A percentile compares a stretch with the other conserved stretches of the same genome.
Evolutionary conservation across 2,888 invertebrate species (phyloP).

Genomic region (Trichogramma dendrolimi): DNA sequence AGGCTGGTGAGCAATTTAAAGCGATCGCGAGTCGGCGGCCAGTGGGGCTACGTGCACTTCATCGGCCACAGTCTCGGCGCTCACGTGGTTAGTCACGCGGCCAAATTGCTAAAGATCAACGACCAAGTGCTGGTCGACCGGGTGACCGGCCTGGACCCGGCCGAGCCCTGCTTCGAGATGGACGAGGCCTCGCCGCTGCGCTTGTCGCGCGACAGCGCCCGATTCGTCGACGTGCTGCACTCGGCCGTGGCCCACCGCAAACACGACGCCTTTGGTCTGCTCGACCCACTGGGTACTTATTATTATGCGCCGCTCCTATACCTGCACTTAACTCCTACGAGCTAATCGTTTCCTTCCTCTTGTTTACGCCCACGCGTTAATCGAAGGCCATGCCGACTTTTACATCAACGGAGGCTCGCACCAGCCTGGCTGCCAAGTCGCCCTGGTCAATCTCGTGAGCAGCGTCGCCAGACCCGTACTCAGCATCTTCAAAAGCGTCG

Average conservation of each 20-base stretch:
- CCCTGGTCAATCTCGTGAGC: too few species aligned
- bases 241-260: constrained; percentile 58
- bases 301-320: too few species aligned
- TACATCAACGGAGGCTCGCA: too few species aligned
- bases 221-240: constrained; percentile 63
- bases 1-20: too few species aligned
- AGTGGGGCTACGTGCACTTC: constrained; percentile 2
- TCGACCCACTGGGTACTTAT: constrained; percentile 55
- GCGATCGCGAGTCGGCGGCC: too few species aligned
- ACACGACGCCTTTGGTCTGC: constrained; percentile 58
- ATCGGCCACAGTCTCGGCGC: constrained; percentile 14
- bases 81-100: constrained; percentile 16
- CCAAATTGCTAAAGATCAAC: background rate
- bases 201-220: constrained; percentile 58
- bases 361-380: too few species aligned
- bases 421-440: too few species aligned
- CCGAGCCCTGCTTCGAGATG: constrained; percentile 14
- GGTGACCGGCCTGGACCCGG: constrained; percentile 18
- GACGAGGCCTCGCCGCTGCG: constrained; percentile 48
- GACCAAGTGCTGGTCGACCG: constrained; percentile 1
- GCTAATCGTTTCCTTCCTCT: too few species aligned
- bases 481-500: too few species aligned
- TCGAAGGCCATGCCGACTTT: too few species aligned
- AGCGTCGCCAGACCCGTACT: too few species aligned
- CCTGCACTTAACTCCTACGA: too few species aligned